phyloP scores from a whole-genome alignment of 2,113 vertebrate species.

The Dromas ardeola region DNA sequence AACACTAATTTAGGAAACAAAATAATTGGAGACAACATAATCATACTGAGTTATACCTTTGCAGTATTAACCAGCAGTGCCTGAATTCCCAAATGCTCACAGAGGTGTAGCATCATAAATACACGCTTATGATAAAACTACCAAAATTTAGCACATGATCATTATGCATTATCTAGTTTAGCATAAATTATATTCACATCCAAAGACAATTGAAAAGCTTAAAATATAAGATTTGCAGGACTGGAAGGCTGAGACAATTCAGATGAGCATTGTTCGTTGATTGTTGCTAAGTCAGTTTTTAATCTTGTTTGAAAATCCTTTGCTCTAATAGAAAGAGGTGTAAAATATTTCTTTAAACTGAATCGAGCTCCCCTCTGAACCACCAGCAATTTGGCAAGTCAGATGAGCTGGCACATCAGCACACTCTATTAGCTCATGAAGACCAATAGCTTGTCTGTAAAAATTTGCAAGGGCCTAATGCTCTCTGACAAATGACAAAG shows the following conservation, averaged over 20 bases:
- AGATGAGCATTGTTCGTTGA: background rate
- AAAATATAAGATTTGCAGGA: background rate
- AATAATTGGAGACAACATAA: background rate
- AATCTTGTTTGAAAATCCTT: background rate
- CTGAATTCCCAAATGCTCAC: background rate
- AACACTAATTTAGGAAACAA: background rate
- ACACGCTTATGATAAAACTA: background rate
- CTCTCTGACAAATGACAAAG: slow-evolving; percentile 42
- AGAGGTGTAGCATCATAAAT: background rate
- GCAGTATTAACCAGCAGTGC: background rate
- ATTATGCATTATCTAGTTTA: background rate
- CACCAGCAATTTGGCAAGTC: slow-evolving; percentile 8
- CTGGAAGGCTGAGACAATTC: background rate
- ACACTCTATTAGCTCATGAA: slow-evolving; percentile 15
- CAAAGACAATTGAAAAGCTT: background rate
- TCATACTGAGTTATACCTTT: background rate
- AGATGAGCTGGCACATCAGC: slow-evolving; percentile 32
- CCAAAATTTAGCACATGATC: background rate
- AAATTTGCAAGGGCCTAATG: slow-evolving; percentile 44
- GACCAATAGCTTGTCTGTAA: slow-evolving; percentile 34
- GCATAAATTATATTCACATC: background rate
- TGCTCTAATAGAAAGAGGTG: background rate
- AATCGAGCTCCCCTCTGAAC: background rate
- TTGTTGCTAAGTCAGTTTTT: background rate
- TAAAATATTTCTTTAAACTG: background rate